Conservation (phyloP, 2,888 invertebrate genomes). For the Platypus cylindrus region DNA sequence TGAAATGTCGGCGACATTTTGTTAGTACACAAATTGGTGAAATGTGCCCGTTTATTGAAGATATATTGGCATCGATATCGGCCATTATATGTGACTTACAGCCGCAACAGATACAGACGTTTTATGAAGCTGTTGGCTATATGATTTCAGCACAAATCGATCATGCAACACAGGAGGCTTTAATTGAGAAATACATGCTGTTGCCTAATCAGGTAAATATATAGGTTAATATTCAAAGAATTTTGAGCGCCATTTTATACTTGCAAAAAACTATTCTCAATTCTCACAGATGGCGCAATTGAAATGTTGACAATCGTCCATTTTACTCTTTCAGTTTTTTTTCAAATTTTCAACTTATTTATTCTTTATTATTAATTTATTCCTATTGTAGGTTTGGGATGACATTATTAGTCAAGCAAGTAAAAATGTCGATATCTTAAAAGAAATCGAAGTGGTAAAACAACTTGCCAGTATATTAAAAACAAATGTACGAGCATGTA, state of each 20-base stretch:
- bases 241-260: too few relatives aligned
- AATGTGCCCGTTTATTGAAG: constrained; percentile 95
- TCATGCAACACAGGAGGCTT: constrained; percentile 76
- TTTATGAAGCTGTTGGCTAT: constrained; percentile 37
- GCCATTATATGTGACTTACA: constrained; percentile 98
- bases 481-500: constrained; percentile 98
- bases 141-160: constrained; percentile 97
- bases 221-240: too few relatives aligned
- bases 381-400: constrained; percentile 61
- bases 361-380: too few relatives aligned
- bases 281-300: too few relatives aligned
- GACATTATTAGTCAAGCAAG: constrained; percentile 95
- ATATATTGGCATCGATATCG: constrained; percentile 91
- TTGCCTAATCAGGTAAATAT: constrained; percentile 89
- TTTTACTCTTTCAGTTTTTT: too few relatives aligned
- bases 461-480: constrained; percentile 96
- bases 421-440: constrained; percentile 90
- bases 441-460: constrained; percentile 92
- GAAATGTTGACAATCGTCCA: too few relatives aligned
- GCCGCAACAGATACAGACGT: constrained; percentile 63
- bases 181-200: constrained; percentile 96
- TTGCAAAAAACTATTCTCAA: too few relatives aligned
- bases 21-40: constrained; percentile 94
- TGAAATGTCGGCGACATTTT: constrained; percentile 96
- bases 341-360: too few relatives aligned